Evolutionary conservation across 1,140 invertebrate species (phyloP), one percentile per base, ranked within the genome.

Genomic region (Drosophila micromelanica): DNA sequence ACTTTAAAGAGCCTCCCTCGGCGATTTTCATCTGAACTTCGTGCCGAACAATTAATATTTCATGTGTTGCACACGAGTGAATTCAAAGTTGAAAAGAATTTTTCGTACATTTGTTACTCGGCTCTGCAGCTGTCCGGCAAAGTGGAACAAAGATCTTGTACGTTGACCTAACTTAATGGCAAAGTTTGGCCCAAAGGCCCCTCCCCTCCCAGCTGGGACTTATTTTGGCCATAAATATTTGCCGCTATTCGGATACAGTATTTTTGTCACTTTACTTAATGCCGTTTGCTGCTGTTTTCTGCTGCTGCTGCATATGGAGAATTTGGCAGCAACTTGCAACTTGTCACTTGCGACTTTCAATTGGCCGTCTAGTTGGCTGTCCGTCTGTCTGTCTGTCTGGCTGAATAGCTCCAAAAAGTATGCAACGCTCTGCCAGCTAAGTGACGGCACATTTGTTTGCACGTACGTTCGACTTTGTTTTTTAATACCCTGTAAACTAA

Each of bases 241-340:
- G 63, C 62, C 74, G 73, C 69, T 81, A 45, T 73, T 70, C 45
- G 56, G 59, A 82, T 55, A 60, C 65, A 82, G 30, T 67, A 78
- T 81, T 78, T 76, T 74, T 82, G 70, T 70, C 79, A 78, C 70
- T 78, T 78, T 63, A 78, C 76, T 72, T 76, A 72, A 73, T 72
- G 60, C 57, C 32, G 17, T 20, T 37, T 40, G 46, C 30, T 32
- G 38, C 32, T 40, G 11, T 38, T 35, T 17, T 2, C 1, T 32
- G 20, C 32, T 12, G 17, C 7, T 30, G 48, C 30, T 51, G 15
- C 43, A 45, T 13, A 8, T n/a, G 2, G 3, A 45, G 8, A n/a
- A n/a, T 64, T 30, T 9, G 43, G 48, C 35, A 42, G 13, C 23
- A 8, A 59, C 32, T 57, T 65, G 55, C 55, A 30, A 35, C 64